Evolutionary conservation across 2,888 invertebrate genomes (phyloP), one percentile per base, ranked within the genome.

Genomic region (Parnassius apollo): DNA sequence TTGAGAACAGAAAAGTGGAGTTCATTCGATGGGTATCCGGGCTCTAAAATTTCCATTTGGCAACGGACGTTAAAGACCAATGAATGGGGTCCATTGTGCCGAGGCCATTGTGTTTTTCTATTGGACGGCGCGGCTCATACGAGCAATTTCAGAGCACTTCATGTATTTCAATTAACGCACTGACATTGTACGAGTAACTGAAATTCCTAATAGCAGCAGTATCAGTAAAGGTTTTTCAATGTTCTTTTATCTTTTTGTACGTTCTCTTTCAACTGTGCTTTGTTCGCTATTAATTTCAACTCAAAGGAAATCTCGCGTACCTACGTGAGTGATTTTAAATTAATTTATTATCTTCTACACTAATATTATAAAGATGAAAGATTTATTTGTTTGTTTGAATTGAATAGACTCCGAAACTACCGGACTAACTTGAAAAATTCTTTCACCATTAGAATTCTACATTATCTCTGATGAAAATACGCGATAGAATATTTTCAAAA

Each of bases 61-160:
- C 80, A 73, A 76, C 72, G 55, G 56, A 71, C 89, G 80, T 87
- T 89, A 88, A 88, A 86, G 86, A 82, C 77, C 83, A 75, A 75
- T 83, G 80, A 86, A 86, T 83, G 77, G 59, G 80, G 61, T 42
- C 83, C 70, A 90, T 90, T 90, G 89, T 90, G 73, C 74, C 63
- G 69, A 66, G 44, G 60, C 85, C 73, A 90, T 90, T 90, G 89
- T 90, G 80, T 87, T 88, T 88, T 88, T 86, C 83, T 82, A 88
- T 88, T 83, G 90, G 81, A 81, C 83, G 74, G 72, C 73, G 72
- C 76, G 79, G 80, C 80, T 84, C 86, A 83, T 85, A 79, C 81
- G 81, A 75, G 78, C 72, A 59, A 59, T 63, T 59, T 55, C 59
- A 63, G 56, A 51, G 65, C 69, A 72, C 74, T 77, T 77, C 80